Conservation (phyloP, 2,888 invertebrate genomes). For the Metellina segmentata region DNA sequence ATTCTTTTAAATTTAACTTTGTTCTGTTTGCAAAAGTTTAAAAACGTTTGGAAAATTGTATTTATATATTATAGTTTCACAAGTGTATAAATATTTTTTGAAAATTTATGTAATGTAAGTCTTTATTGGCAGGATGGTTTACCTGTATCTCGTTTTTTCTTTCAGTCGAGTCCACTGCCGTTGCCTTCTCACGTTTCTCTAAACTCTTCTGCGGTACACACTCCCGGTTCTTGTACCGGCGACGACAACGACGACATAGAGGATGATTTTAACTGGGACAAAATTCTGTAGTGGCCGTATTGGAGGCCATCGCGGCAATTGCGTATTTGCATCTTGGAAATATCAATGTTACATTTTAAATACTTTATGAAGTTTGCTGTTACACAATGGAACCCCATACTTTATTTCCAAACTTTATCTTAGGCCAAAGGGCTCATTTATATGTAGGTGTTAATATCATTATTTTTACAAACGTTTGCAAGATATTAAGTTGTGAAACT, state of each 20-base stretch:
- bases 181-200: slow-evolving; percentile 74
- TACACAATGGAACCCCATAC: slow-evolving; percentile 2
- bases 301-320: background rate
- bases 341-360: slow-evolving; percentile 72
- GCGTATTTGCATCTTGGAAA: slow-evolving; percentile 57
- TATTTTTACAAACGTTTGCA: background rate
- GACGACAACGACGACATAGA: slow-evolving; percentile 77
- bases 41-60: too few species aligned
- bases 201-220: slow-evolving; percentile 66
- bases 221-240: slow-evolving; percentile 69
- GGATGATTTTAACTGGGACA: slow-evolving; percentile 77
- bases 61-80: too few species aligned
- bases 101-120: background rate
- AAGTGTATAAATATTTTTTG: too few species aligned
- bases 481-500: background rate
- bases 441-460: background rate
- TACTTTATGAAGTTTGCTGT: slow-evolving; percentile 52
- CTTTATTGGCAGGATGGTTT: background rate
- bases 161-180: slow-evolving; percentile 72
- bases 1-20: too few species aligned
- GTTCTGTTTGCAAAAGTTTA: too few species aligned
- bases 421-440: background rate
- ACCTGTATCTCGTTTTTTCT: background rate
- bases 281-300: slow-evolving; percentile 67
- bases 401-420: background rate